Evolutionary conservation across 2,888 invertebrate species (phyloP), one percentile per base, ranked within the genome.

Genomic region (Cephus sareptanus): DNA sequence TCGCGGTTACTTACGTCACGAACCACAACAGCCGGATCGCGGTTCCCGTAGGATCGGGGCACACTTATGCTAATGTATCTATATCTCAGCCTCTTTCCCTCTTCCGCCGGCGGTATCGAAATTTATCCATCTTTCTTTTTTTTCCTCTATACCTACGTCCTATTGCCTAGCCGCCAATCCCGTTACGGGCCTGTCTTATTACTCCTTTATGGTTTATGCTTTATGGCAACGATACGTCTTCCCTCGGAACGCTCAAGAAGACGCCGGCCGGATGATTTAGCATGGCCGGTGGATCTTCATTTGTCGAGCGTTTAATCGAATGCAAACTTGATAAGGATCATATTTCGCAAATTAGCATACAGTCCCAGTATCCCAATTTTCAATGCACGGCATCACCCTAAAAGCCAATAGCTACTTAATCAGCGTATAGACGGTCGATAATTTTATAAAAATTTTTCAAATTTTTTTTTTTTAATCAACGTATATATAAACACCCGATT

Each of bases 31-130:
- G 23, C 56, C 56, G 2, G n/a, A 75, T 73, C 33, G 69, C 73
- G 75, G 75, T 73, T 56, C 79, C 74, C 77, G 78, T 78, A 73
- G 56, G 75, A 76, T 79, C 74, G 75, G 79, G 84, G 85, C 85
- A 86, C 85, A 84, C 83, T 84, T 84, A 85, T 85, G 86, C 80
- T 85, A 87, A 86, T 86, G 79, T 74, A 73, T 68, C 40, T n/a
- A 74, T 77, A 23, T n/a, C 15, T 73, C 81, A 74, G 70, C 76
- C 75, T 78, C 40, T 74, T 78, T 74, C 74, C 56, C 56, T 76
- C 56, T 76, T 74, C 77, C 78, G 75, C 76, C 34, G 11, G 68
- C 75, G 23, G 15, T 15, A 56, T 23, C 9, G 23, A 56, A 23
- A 56, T 56, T 56, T 56, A 77, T 80, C 78, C 73, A 79, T 79